phyloP scores from a whole-genome alignment of 35 echinoderm and acorn worm species.

The Heliocidaris tuberculata region DNA sequence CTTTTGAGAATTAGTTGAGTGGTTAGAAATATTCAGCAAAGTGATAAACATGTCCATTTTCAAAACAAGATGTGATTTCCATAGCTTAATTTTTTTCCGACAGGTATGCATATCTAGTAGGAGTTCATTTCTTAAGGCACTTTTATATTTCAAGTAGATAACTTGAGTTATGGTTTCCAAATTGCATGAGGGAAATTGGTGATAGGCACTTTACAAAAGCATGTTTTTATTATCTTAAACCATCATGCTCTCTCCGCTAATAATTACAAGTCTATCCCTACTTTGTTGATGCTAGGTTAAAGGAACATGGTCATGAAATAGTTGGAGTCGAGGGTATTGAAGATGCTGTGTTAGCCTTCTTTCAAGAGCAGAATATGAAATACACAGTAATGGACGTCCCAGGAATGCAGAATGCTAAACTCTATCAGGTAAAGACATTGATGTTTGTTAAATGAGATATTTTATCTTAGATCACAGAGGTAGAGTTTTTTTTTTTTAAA shows the following conservation, averaged over 20 bases:
- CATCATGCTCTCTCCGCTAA: not conserved
- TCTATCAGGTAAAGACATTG: not conserved
- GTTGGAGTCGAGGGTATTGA: not conserved
- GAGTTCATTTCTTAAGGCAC: not conserved
- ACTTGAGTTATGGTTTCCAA: not conserved
- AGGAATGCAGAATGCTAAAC: not conserved
- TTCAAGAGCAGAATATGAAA: not conserved
- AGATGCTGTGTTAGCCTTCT: not conserved
- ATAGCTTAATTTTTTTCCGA: too few relatives aligned
- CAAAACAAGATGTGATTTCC: too few relatives aligned
- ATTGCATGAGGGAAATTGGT: not conserved
- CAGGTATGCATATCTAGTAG: not conserved
- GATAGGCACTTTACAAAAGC: not conserved
- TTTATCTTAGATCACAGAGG: not conserved
- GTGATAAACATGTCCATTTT: too few relatives aligned
- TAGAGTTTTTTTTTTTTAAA: not conserved
- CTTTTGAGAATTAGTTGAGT: too few relatives aligned
- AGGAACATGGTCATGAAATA: not conserved
- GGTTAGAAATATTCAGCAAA: too few relatives aligned
- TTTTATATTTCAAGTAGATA: not conserved
- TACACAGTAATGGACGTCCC: not conserved
- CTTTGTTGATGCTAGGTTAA: not conserved
- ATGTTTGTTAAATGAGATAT: not conserved
- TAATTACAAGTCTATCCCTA: too few relatives aligned
- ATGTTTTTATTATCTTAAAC: not conserved